These are phyloP conservation scores for Tetramorium alpestre DNA, from an alignment of 1,140 invertebrate species.

Conservation along the genomic window DNA sequence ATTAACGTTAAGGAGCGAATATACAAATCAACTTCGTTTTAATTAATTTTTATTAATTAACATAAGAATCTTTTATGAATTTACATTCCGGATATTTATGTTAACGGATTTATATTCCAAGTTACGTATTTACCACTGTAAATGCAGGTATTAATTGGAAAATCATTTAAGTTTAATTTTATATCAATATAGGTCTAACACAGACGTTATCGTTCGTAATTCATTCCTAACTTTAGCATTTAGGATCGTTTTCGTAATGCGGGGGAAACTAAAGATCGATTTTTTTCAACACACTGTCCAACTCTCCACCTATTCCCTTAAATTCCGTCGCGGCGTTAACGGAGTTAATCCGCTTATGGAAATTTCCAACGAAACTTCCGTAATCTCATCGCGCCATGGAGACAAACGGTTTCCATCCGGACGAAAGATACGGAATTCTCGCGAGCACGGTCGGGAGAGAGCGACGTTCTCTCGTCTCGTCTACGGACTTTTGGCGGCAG, in stretches of 20 bases:
- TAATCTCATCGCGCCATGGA: slow-evolving; percentile 46
- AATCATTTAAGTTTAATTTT: not conserved
- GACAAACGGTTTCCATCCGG: slow-evolving; percentile 31
- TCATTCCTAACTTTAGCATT: not conserved
- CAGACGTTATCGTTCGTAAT: not conserved
- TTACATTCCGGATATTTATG: too few species aligned
- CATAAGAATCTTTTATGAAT: not conserved
- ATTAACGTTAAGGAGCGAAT: not conserved
- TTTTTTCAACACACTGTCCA: slow-evolving; percentile 14
- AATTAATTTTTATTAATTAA: not conserved
- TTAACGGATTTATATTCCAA: not conserved
- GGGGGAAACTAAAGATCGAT: not conserved
- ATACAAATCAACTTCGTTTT: not conserved
- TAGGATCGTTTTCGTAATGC: not conserved
- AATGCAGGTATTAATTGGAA: not conserved
- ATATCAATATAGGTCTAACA: not conserved
- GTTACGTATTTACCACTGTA: not conserved
- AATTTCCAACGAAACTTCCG: slow-evolving; percentile 57
- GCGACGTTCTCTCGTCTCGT: not conserved
- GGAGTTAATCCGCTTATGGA: slow-evolving; percentile 43
- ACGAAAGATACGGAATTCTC: slow-evolving; percentile 41
- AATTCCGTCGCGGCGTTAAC: slow-evolving; percentile 32
- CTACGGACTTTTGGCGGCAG: not conserved
- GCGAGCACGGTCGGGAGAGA: not conserved
- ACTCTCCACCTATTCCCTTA: not conserved